A percentile compares a stretch with the other conserved stretches of the same genome.
phyloP scores from a whole-genome alignment of 2,797 vertebrate species.

The Helicolenus hilgendorfi region DNA sequence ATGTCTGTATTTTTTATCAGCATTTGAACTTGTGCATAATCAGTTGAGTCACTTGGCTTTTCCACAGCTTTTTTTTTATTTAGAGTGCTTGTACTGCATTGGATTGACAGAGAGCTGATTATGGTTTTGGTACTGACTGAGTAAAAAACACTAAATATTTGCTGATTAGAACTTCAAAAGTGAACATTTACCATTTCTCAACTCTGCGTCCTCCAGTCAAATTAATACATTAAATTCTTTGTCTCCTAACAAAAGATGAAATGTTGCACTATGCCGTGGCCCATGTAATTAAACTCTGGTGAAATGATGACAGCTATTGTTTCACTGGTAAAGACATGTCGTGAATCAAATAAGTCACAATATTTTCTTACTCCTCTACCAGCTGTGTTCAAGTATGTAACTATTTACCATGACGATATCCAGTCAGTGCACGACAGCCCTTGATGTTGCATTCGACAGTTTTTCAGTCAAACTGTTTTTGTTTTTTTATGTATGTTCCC shows the following conservation, averaged over 20 bases:
- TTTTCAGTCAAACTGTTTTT: not conserved
- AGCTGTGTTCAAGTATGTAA: not conserved
- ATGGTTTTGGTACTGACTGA: not conserved
- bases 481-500: not conserved
- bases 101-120: not conserved
- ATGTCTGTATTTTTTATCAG: conserved; percentile 13
- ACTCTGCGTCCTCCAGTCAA: not conserved
- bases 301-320: not conserved
- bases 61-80: not conserved
- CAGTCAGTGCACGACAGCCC: not conserved
- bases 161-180: not conserved
- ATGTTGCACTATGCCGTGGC: not conserved
- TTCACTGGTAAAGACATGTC: not conserved
- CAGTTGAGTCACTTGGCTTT: conserved; percentile 25
- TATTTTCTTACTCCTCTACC: not conserved
- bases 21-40: not conserved
- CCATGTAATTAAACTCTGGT: not conserved
- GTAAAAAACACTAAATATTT: not conserved
- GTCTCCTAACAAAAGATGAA: not conserved
- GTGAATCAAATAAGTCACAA: not conserved
- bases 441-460: not conserved
- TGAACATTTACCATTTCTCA: not conserved
- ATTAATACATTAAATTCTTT: not conserved
- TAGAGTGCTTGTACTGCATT: not conserved
- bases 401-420: not conserved